Evolutionary conservation across 1,140 invertebrate species (phyloP), one percentile per base, ranked within the genome.

Genomic region (Caenorhabditis latens): DNA sequence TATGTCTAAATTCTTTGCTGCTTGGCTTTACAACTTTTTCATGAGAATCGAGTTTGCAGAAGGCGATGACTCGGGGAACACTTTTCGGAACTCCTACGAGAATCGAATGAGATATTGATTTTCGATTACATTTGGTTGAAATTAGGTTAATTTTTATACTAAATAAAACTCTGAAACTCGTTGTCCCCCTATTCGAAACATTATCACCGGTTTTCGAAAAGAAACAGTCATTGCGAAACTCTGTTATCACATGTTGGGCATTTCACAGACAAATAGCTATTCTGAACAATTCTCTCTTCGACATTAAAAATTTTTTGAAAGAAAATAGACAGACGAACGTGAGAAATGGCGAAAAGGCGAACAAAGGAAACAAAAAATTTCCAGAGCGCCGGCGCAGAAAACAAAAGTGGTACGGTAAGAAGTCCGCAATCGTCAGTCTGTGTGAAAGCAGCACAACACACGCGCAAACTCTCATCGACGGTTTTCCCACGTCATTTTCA

Each of bases 401-500:
- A 1, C 43, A 46, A 46, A 16, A 19, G 46, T 13, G 42, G 7
- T 79, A 79, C 71, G 46, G 71, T 79, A 50, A 21, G 13, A 21
- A 13, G 43, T 79, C 71, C 71, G 71, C 46, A 79, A 79, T 79
- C 6, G 46, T 79, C 21, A 46, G n/a, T 16, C 19, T 43, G 65
- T 79, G 71, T 50, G 16, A 46, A 46, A 79, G 14, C 46, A 79
- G 7, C 46, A 50, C 8, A 50, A 13, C 9, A 19, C n/a, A 79
- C 71, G 71, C 71, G 71, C 71, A 79, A 46, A 43, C 63, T 32
- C 46, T 50, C 53, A 11, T 21, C 4, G 8, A 40, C 32, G 13
- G 8, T 46, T 24, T 79, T 50, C 71, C 71, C 71, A 79, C 71
- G 71, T 79, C 43, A 53, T 79, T 79, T 46, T 50, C 19, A 14